Conservation (phyloP, 2,888 invertebrate genomes). For the Aproaerema taeniolella region DNA sequence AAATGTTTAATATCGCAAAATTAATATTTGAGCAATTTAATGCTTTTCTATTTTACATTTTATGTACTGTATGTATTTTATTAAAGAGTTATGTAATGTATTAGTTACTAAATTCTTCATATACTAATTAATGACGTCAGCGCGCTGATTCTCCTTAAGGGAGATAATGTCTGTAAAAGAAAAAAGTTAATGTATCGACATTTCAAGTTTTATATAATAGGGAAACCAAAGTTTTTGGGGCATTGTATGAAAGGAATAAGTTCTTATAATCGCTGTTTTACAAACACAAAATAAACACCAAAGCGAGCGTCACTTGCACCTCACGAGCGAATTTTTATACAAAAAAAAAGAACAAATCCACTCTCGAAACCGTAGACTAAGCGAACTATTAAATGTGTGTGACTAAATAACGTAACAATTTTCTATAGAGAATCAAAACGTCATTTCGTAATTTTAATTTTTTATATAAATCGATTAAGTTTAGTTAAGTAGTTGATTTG, state of each 20-base stretch:
- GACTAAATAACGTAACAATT: constrained; percentile 60
- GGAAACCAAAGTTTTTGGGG: neutral
- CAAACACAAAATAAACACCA: neutral
- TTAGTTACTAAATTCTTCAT: no score
- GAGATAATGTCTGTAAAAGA: neutral
- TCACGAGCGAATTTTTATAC: constrained; percentile 21
- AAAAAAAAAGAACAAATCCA: constrained; percentile 38
- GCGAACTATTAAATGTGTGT: constrained; percentile 60
- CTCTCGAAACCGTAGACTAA: constrained; percentile 60
- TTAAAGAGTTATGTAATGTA: no score
- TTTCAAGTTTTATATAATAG: neutral
- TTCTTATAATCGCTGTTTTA: no score
- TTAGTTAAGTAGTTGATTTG: constrained; percentile 58
- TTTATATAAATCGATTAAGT: constrained; percentile 30
- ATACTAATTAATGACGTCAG: no score
- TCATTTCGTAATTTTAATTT: constrained; percentile 29
- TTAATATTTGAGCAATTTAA: no score
- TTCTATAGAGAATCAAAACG: constrained; percentile 64
- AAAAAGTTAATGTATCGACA: neutral
- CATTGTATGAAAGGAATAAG: no score
- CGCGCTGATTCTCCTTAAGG: no score
- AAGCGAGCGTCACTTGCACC: constrained; percentile 9
- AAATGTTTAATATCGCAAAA: no score
- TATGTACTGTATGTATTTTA: no score
- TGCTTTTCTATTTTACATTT: no score